Evolutionary conservation across 2,797 vertebrate species (phyloP).

Genomic region (Scarus forsteni): DNA sequence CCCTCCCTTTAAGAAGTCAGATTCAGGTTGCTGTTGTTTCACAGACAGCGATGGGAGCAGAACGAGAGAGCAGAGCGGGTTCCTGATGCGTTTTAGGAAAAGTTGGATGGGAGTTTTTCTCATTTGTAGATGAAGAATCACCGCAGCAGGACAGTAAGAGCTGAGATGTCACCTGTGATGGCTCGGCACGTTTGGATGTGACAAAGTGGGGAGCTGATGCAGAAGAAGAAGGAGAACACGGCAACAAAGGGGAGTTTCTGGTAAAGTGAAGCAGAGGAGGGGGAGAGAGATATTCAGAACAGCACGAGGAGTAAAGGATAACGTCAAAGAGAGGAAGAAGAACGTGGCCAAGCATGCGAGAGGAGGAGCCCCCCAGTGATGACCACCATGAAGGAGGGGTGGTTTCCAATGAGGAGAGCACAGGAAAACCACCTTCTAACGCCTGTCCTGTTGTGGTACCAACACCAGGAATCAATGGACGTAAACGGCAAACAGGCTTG

Average conservation of each 20-base stretch:
- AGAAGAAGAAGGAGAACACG: conserved; percentile 18
- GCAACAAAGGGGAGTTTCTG: conserved; percentile 34
- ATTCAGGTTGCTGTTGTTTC: conserved; percentile 72
- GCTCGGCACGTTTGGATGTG: conserved; percentile 23
- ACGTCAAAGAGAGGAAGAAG: conserved; percentile 41
- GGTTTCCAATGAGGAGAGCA: conserved; percentile 84
- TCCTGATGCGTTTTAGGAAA: conserved; percentile 36
- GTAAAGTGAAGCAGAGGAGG: conserved; percentile 11
- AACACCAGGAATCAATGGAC: conserved; percentile 71
- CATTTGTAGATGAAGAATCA: conserved; percentile 34
- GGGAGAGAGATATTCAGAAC: conserved; percentile 13
- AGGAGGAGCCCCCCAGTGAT: conserved; percentile 82
- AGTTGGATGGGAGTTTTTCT: conserved; percentile 26
- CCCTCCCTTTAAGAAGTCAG: conserved; percentile 83
- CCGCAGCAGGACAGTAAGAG: not conserved
- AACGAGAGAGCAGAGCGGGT: conserved; percentile 32
- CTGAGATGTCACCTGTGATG: conserved; percentile 3
- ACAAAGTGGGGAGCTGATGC: conserved; percentile 11
- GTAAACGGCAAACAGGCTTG: conserved; percentile 80
- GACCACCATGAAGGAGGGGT: conserved; percentile 86
- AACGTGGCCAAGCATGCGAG: conserved; percentile 85
- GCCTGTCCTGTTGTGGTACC: conserved; percentile 81
- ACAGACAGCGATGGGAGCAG: conserved; percentile 62
- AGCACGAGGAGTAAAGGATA: conserved; percentile 9
- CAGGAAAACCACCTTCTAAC: conserved; percentile 79